Conservation (phyloP, 2,113 vertebrate genomes). For the Kryptolebias marmoratus region DNA sequence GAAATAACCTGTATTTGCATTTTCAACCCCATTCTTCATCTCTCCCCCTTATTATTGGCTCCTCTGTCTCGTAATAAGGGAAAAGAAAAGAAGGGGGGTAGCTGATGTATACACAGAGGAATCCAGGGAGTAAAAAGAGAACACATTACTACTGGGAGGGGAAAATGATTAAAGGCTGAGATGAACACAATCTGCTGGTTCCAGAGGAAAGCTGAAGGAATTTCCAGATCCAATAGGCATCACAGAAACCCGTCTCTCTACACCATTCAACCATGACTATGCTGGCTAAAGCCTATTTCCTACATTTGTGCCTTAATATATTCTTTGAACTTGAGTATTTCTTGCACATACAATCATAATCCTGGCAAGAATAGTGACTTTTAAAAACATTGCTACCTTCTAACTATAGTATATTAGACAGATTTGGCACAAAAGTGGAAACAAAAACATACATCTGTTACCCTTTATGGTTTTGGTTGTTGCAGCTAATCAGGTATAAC, state of each 20-base stretch:
- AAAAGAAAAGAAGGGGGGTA: slow-evolving; percentile 29
- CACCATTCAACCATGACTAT: slow-evolving; percentile 56
- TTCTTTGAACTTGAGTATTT: slow-evolving; percentile 16
- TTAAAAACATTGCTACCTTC: slow-evolving; percentile 7
- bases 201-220: slow-evolving; percentile 65
- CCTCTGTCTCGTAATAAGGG: slow-evolving; percentile 64
- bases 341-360: slow-evolving; percentile 36
- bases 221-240: slow-evolving; percentile 72
- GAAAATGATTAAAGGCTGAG: slow-evolving; percentile 72
- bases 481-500: slow-evolving; percentile 38
- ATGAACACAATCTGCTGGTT: slow-evolving; percentile 74
- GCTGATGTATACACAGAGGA: slow-evolving; percentile 60
- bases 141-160: slow-evolving; percentile 68
- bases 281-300: slow-evolving; percentile 51
- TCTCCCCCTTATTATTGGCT: slow-evolving; percentile 64
- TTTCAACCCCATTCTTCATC: slow-evolving; percentile 61
- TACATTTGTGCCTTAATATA: slow-evolving; percentile 31
- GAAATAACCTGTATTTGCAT: slow-evolving; percentile 83
- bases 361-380: slow-evolving; percentile 33
- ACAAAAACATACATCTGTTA: neutral
- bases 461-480: slow-evolving; percentile 13
- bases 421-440: neutral
- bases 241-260: slow-evolving; percentile 53
- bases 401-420: slow-evolving; percentile 9
- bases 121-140: slow-evolving; percentile 60